Conservation (phyloP, 2,888 invertebrate species). For the Neelides folsomi region DNA sequence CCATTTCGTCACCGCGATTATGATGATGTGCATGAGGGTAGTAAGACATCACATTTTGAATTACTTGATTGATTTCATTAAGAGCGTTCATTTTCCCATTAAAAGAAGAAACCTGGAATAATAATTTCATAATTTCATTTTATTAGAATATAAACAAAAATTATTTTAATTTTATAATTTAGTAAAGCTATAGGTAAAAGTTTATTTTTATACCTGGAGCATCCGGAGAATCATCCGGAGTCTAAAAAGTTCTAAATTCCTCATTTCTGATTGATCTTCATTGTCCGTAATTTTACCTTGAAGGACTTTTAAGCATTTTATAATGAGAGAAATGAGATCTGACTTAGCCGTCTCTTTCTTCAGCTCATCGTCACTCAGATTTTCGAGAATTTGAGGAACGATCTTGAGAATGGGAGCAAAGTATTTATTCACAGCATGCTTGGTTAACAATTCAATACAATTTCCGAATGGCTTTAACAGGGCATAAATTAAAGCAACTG, state of each 20-base stretch:
- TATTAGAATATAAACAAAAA: neutral
- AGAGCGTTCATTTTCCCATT: slow-evolving; percentile 98
- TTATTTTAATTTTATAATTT: neutral
- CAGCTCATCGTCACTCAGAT: slow-evolving; percentile 84
- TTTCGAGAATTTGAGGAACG: slow-evolving; percentile 76
- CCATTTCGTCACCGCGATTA: slow-evolving; percentile 60
- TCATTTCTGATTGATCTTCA: slow-evolving; percentile 53
- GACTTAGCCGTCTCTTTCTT: slow-evolving; percentile 93
- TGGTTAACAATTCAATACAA: slow-evolving; percentile 79
- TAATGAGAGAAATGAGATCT: slow-evolving; percentile 86
- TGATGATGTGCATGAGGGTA: slow-evolving; percentile 60
- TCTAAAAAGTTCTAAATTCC: slow-evolving; percentile 81
- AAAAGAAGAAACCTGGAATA: slow-evolving; percentile 71
- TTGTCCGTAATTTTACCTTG: slow-evolving; percentile 70
- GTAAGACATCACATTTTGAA: slow-evolving; percentile 70
- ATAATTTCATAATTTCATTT: slow-evolving; percentile 8
- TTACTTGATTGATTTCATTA: slow-evolving; percentile 95
- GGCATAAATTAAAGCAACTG: slow-evolving; percentile 63
- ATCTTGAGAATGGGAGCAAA: slow-evolving; percentile 82
- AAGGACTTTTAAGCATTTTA: slow-evolving; percentile 79
- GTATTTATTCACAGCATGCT: slow-evolving; percentile 78
- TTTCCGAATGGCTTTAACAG: slow-evolving; percentile 80
- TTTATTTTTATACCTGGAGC: slow-evolving; percentile 20
- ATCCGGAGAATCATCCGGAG: slow-evolving; percentile 75
- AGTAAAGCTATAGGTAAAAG: neutral